phyloP scores from a whole-genome alignment of 2,797 vertebrate species.

The Coranthus polyacanthus region DNA sequence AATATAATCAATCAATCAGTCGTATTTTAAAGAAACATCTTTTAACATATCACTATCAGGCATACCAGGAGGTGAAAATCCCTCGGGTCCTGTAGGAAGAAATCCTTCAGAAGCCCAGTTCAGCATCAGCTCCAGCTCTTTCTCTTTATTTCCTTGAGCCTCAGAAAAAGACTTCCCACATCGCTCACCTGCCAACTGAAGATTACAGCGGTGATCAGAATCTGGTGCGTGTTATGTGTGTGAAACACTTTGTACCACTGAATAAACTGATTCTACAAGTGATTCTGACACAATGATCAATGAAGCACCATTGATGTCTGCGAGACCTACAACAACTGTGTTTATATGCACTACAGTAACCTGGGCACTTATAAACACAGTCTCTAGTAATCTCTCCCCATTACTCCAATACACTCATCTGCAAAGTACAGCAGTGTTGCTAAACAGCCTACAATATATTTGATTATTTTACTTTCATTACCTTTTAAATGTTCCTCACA shows the following conservation, averaged over 20 bases:
- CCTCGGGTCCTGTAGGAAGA: conserved; percentile 79
- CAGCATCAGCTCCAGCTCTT: conserved; percentile 82
- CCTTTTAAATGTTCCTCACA: neutral
- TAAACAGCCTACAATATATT: neutral
- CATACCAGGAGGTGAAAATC: conserved; percentile 74
- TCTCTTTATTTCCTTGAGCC: conserved; percentile 58
- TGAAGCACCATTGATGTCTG: neutral
- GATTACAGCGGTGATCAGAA: conserved; percentile 12
- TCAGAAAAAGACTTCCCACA: conserved; percentile 77
- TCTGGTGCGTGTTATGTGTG: neutral
- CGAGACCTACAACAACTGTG: neutral
- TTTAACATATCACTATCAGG: neutral
- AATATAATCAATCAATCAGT: neutral
- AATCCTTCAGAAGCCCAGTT: conserved; percentile 86
- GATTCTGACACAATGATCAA: neutral
- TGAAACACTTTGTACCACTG: conserved; percentile 6
- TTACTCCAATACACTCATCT: neutral
- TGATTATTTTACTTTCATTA: neutral
- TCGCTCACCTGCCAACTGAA: conserved; percentile 83
- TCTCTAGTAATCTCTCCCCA: too few relatives aligned
- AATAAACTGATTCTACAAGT: neutral
- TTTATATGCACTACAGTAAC: too few relatives aligned
- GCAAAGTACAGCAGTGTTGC: neutral
- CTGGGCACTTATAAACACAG: too few relatives aligned
- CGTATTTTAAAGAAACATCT: neutral